A percentile compares a stretch with the other conserved stretches of the same genome.
phyloP scores from a whole-genome alignment of 64 coral and sea anemone genomes.

The Acropora tenuis region DNA sequence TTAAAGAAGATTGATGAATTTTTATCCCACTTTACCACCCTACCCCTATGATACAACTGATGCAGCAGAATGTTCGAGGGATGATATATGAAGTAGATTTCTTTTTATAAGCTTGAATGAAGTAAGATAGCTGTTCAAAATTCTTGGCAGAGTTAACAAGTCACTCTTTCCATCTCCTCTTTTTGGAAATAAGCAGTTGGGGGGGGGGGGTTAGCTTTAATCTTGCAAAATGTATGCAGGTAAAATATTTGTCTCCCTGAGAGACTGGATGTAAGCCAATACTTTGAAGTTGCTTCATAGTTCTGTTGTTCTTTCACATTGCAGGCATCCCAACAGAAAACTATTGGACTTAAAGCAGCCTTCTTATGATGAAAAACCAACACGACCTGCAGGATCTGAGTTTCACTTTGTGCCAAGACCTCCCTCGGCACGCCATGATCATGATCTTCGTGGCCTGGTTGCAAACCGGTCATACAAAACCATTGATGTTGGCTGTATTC shows the following conservation, averaged over 20 bases:
- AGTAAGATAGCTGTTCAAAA: too few relatives aligned
- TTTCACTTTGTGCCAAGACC: constrained; percentile 46
- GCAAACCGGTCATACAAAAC: constrained; percentile 1
- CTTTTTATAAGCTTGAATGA: too few relatives aligned
- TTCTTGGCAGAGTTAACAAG: too few relatives aligned
- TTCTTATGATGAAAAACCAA: constrained; percentile 35
- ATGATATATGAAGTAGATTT: too few relatives aligned
- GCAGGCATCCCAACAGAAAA: constrained; percentile 4
- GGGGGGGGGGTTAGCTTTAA: too few relatives aligned
- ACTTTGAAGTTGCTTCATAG: background rate
- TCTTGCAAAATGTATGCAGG: too few relatives aligned
- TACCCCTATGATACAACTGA: too few relatives aligned
- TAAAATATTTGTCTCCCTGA: too few relatives aligned
- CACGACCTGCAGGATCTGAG: background rate
- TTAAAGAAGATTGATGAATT: background rate
- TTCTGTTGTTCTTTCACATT: background rate
- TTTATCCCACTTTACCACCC: too few relatives aligned
- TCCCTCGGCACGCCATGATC: constrained; percentile 28
- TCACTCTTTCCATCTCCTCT: too few relatives aligned
- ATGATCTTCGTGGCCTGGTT: constrained; percentile 1
- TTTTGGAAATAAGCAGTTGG: too few relatives aligned
- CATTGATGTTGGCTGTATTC: constrained; percentile 2
- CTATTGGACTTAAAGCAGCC: constrained; percentile 7
- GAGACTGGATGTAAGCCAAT: background rate
- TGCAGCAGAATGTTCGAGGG: too few relatives aligned